Percentiles rank a stretch among this genome's conserved stretches.
phyloP scores from a whole-genome alignment of 2,888 invertebrate species.

The Zaprionus obscuricornis region DNA sequence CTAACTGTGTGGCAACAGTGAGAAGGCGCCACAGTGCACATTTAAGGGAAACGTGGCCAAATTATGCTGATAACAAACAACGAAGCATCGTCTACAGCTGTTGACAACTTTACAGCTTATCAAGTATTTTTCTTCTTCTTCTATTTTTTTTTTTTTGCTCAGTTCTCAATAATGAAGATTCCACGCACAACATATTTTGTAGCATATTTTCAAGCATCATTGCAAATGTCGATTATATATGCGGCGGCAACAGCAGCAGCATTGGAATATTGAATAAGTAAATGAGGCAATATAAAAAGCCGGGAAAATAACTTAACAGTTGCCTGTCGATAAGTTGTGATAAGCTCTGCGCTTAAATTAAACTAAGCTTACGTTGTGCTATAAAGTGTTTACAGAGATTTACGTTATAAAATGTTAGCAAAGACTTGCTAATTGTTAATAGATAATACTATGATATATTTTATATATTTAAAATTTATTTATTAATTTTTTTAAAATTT shows the following conservation, averaged over 20 bases:
- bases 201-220: constrained; percentile 44
- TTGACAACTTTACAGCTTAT: constrained; percentile 50
- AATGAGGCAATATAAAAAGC: constrained; percentile 10
- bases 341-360: too few species aligned
- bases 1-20: constrained; percentile 22
- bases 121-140: constrained; percentile 43
- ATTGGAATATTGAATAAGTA: constrained; percentile 10
- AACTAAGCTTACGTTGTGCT: too few species aligned
- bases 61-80: constrained; percentile 62
- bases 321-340: background rate
- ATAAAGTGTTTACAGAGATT: too few species aligned
- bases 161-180: constrained; percentile 43
- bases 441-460: too few species aligned
- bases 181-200: constrained; percentile 31
- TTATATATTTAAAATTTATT: too few species aligned
- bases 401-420: too few species aligned
- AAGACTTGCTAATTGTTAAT: too few species aligned
- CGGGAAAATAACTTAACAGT: constrained; percentile 5
- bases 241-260: too few species aligned
- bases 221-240: constrained; percentile 28
- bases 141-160: too few species aligned
- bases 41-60: constrained; percentile 27
- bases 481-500: too few species aligned
- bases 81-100: constrained; percentile 45
- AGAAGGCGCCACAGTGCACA: background rate